A percentile compares a stretch with the other conserved stretches of the same genome.
These are phyloP conservation scores for Crotalus tigris DNA, from an alignment of 2,113 vertebrate species.

Conservation along the genomic window DNA sequence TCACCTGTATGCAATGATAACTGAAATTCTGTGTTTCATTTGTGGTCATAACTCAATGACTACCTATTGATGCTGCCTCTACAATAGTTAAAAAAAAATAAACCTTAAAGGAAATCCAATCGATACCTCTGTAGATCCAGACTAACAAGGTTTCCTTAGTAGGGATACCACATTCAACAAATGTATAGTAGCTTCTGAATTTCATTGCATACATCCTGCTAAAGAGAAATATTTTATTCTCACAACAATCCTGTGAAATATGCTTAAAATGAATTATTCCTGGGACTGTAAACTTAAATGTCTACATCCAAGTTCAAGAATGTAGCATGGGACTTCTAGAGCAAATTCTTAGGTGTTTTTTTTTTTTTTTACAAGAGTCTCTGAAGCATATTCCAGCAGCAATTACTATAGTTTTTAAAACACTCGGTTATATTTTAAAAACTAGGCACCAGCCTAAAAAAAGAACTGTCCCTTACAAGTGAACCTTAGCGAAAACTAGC, in stretches of 20 bases:
- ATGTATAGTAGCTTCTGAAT: background rate
- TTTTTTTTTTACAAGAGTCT: background rate
- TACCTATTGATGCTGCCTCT: too few relatives aligned
- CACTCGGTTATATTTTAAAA: background rate
- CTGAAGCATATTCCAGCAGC: background rate
- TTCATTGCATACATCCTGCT: background rate
- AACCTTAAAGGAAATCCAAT: too few relatives aligned
- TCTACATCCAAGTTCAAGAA: background rate
- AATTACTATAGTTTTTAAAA: background rate
- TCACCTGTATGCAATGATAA: too few relatives aligned
- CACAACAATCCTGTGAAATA: background rate
- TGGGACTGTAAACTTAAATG: background rate
- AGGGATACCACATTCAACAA: background rate
- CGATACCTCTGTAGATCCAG: background rate
- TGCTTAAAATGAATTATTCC: background rate
- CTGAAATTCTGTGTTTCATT: too few relatives aligned
- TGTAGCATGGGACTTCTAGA: background rate
- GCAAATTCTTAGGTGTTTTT: background rate
- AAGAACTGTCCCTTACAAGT: background rate
- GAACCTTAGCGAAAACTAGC: background rate
- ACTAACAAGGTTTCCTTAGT: background rate
- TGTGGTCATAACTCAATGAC: too few relatives aligned
- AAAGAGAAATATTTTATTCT: background rate
- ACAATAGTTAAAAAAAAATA: too few relatives aligned
- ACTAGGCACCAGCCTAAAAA: background rate